Evolutionary conservation across 2,797 vertebrate genomes (phyloP).

Genomic region (Holocentrus rufus): DNA sequence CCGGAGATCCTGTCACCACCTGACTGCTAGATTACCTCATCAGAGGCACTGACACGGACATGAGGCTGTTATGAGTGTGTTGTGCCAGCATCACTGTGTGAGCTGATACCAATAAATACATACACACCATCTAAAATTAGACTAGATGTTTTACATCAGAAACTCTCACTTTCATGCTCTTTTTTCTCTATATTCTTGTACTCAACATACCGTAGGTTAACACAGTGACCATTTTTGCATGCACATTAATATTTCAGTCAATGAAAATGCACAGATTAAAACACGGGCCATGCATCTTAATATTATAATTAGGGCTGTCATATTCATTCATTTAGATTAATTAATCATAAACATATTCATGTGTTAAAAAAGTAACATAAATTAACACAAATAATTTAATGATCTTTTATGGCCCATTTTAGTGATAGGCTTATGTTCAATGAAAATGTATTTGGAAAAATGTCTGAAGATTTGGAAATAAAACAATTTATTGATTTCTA

Average conservation of each 20-base stretch:
- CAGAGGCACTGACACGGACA: slow-evolving; percentile 68
- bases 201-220: neutral
- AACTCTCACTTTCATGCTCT: neutral
- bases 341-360: no score
- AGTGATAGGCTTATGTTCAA: no score
- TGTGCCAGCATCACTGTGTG: slow-evolving; percentile 28
- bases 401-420: no score
- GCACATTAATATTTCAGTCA: neutral
- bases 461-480: no score
- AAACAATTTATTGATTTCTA: no score
- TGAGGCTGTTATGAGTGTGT: slow-evolving; percentile 59
- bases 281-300: neutral
- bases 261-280: slow-evolving; percentile 1
- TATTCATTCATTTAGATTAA: no score
- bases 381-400: no score
- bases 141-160: neutral
- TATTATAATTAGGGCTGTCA: no score
- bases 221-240: neutral
- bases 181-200: neutral
- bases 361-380: no score
- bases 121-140: slow-evolving; percentile 5
- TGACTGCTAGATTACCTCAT: slow-evolving; percentile 66
- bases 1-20: slow-evolving; percentile 41
- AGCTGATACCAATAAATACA: slow-evolving; percentile 17
- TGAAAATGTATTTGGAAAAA: no score